Conservation (phyloP, 2,888 invertebrate species). For the Oligia latruncula region DNA sequence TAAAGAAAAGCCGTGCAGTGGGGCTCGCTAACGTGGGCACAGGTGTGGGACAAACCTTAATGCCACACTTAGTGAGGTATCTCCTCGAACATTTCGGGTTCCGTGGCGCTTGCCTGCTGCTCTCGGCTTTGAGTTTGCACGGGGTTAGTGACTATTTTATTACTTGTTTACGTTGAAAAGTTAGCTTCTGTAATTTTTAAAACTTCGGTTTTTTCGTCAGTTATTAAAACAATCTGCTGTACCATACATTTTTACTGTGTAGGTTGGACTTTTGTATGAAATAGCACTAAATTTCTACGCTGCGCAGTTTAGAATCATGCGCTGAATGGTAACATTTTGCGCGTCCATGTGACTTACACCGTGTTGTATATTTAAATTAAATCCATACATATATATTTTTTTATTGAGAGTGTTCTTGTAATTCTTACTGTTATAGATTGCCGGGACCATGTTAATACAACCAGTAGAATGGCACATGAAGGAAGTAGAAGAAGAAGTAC, state of each 20-base stretch:
- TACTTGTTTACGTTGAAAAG: conserved; percentile 29
- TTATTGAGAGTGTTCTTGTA: not conserved
- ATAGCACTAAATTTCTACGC: not conserved
- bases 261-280: not conserved
- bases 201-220: not conserved
- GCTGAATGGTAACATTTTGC: not conserved
- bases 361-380: not conserved
- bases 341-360: not conserved
- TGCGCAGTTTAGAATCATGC: too few relatives aligned
- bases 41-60: conserved; percentile 93
- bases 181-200: not conserved
- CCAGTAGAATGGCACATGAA: conserved; percentile 91
- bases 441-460: conserved; percentile 90
- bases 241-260: too few relatives aligned
- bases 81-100: conserved; percentile 92
- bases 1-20: conserved; percentile 92
- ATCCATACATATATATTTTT: not conserved
- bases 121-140: conserved; percentile 91
- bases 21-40: conserved; percentile 94
- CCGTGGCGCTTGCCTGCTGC: conserved; percentile 91
- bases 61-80: conserved; percentile 93
- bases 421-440: conserved; percentile 80
- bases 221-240: not conserved
- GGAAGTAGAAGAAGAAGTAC: conserved; percentile 80
- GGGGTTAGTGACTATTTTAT: conserved; percentile 88